Evolutionary conservation across 2,797 vertebrate genomes (phyloP), one percentile per base, ranked within the genome.

Genomic region (Oreortyx pictus): DNA sequence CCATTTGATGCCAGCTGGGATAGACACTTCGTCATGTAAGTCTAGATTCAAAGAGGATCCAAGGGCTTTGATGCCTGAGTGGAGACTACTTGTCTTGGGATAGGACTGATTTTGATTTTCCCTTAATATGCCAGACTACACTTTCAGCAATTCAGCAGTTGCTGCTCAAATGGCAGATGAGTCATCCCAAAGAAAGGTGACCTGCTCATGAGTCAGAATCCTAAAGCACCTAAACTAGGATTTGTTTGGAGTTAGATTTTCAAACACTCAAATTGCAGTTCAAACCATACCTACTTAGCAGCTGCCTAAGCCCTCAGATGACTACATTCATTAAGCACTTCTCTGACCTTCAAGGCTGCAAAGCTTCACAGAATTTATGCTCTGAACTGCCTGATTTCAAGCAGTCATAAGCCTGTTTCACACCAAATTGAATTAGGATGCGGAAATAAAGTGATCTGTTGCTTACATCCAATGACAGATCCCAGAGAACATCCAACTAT

Each of bases 121-220:
- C 60, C 14, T 80, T 85, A 72, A 31, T 46, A 75, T 39, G 15
- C 41, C 35, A 31, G n/a, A 33, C 62, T 78, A 64, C 56, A 47
- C 2, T 57, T 91, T 92, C 70, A 88, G 35, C 35, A 24, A 44
- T 82, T 83, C 14, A 49, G 82, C 77, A 64, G 6, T 41, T 92
- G 66, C 74, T 86, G 49, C 70, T 92, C 65, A 68, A 78, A 70
- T 76, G 47, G 62, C 74, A 92, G 60, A 33, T 95, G 95, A 93
- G 56, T 96, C 94, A 89, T 89, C 39, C 37, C 24, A 8, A 71
- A 84, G 56, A 47, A 86, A 95, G 27, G 9, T 91, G 87, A 94
- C 89, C 22, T 1, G n/a, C 68, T 89, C 74, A 35, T 96, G 91
- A 93, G 64, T 94, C 92, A 92, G 87, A 93, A 91, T 91, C 64